Percentiles rank a stretch among this genome's conserved stretches.
phyloP scores from a whole-genome alignment of 1,140 invertebrate species.

The Eubasilissa regina region DNA sequence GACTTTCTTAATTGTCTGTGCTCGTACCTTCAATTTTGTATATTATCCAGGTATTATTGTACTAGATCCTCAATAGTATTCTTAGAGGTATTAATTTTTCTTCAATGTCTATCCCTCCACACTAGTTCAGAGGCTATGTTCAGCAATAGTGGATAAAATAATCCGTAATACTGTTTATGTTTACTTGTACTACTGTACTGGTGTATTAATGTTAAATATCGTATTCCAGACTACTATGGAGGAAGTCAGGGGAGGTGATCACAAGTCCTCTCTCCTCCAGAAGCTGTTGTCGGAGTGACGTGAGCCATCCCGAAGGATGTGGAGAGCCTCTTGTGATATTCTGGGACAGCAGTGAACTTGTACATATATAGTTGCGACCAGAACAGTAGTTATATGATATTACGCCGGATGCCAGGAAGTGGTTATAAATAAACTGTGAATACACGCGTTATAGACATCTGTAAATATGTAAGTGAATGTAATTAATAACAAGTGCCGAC shows the following conservation, averaged over 20 bases:
- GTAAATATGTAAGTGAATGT: constrained; percentile 32
- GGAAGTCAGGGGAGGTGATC: constrained; percentile 79
- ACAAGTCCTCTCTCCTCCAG: constrained; percentile 82
- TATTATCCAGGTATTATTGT: not conserved
- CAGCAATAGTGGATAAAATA: no score
- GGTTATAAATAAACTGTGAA: not conserved
- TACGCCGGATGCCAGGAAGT: constrained; percentile 12
- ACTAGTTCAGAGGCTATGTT: no score
- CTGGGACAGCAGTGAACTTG: constrained; percentile 59
- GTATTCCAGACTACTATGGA: constrained; percentile 82
- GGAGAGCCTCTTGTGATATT: constrained; percentile 61
- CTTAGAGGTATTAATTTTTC: no score
- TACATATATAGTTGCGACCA: constrained; percentile 56
- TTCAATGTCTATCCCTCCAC: no score
- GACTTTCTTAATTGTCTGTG: no score
- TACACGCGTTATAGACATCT: not conserved
- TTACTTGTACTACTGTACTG: no score
- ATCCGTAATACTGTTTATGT: no score
- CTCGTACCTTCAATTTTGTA: not conserved
- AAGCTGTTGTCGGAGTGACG: constrained; percentile 84
- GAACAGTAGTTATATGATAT: constrained; percentile 39
- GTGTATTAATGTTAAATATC: no score
- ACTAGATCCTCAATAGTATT: not conserved
- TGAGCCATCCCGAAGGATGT: constrained; percentile 41
- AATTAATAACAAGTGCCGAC: constrained; percentile 22